A percentile compares a stretch with the other conserved stretches of the same genome.
phyloP scores from a whole-genome alignment of 2,113 vertebrate genomes.

The Silurus glanis region DNA sequence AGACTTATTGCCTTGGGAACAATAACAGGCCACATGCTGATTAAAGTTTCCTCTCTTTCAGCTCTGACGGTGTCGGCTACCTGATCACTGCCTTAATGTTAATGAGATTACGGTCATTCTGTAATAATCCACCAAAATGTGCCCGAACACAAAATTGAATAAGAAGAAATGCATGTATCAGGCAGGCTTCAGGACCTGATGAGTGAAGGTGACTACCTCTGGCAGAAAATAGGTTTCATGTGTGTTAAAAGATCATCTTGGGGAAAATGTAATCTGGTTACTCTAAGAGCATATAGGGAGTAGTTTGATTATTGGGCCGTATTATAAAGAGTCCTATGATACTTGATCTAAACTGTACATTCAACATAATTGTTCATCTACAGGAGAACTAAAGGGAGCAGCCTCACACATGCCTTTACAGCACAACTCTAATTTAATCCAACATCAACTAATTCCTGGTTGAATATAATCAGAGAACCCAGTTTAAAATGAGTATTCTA shows the following conservation, averaged over 20 bases:
- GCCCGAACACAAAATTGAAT: neutral
- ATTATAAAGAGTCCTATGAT: slow-evolving; percentile 11
- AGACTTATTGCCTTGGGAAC: slow-evolving; percentile 61
- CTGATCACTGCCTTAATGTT: slow-evolving; percentile 1
- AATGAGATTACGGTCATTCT: slow-evolving; percentile 33
- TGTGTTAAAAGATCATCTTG: neutral
- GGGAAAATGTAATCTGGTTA: neutral
- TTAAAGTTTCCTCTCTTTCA: slow-evolving; percentile 32
- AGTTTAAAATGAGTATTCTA: neutral
- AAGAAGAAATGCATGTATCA: neutral
- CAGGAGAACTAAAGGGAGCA: neutral
- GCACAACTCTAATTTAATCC: neutral
- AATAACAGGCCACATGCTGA: slow-evolving; percentile 23
- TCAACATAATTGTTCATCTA: neutral
- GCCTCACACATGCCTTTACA: neutral
- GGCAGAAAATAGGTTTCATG: neutral
- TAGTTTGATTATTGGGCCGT: neutral
- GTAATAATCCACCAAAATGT: neutral
- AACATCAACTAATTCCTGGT: neutral
- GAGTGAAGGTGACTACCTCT: neutral
- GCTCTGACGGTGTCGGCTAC: neutral
- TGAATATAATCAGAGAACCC: neutral
- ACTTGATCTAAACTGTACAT: neutral
- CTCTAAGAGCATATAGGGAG: neutral
- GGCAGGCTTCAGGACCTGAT: neutral